Percentiles rank a stretch among this genome's conserved stretches.
Conservation (phyloP, 2,888 invertebrate species). For the Lissocephala sabroskyi region DNA sequence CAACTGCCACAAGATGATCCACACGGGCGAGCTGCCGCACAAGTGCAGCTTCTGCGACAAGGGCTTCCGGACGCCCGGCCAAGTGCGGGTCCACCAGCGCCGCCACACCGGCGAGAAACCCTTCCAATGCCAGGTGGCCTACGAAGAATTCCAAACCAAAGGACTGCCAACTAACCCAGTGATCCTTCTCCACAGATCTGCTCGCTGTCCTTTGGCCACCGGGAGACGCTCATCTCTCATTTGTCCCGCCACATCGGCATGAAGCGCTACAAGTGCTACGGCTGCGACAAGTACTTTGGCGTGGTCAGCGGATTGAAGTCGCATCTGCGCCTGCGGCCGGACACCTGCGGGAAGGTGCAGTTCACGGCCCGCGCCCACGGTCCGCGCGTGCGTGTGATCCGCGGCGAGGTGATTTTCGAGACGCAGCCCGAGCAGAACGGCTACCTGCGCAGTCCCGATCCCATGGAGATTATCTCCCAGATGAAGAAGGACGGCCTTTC, state of each 20-base stretch:
- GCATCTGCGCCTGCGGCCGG: constrained; percentile 61
- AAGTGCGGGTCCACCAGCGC: constrained; percentile 67
- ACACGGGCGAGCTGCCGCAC: constrained; percentile 67
- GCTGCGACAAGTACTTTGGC: constrained; percentile 64
- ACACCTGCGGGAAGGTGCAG: constrained; percentile 65
- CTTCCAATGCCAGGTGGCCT: constrained; percentile 64
- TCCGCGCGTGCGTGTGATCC: constrained; percentile 68
- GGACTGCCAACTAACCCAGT: not conserved
- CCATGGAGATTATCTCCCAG: constrained; percentile 45
- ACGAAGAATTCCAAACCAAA: not conserved
- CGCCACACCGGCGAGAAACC: constrained; percentile 69
- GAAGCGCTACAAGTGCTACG: constrained; percentile 70
- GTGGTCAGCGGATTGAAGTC: constrained; percentile 68
- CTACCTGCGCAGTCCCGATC: constrained; percentile 61
- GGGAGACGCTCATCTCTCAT: constrained; percentile 69
- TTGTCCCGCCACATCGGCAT: constrained; percentile 70
- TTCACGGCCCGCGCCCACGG: constrained; percentile 68
- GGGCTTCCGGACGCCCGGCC: constrained; percentile 67
- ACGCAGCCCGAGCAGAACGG: constrained; percentile 66
- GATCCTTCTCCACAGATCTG: constrained; percentile 49
- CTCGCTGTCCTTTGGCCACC: constrained; percentile 64
- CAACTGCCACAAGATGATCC: constrained; percentile 63
- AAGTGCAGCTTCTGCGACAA: constrained; percentile 66
- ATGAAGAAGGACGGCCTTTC: no score
- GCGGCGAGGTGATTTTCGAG: constrained; percentile 67